phyloP scores from a whole-genome alignment of 2,797 vertebrate species.

The Poeciliopsis gracilis region DNA sequence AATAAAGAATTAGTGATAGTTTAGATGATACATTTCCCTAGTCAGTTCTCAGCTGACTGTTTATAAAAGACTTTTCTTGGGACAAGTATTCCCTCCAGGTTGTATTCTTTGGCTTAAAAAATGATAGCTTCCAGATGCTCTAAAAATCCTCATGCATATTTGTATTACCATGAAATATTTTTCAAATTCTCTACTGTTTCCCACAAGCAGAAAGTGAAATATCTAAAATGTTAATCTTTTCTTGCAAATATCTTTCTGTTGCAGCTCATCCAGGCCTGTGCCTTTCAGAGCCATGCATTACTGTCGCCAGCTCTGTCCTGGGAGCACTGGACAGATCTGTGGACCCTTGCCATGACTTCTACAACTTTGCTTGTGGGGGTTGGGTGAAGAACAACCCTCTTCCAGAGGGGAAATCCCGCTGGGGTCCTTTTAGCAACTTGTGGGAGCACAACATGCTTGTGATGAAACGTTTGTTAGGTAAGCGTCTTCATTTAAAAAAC shows the following conservation, averaged over 20 bases:
- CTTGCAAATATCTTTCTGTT: not conserved
- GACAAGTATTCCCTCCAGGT: conserved; percentile 36
- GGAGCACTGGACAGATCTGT: conserved; percentile 87
- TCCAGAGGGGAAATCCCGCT: conserved; percentile 94
- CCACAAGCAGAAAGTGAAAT: conserved; percentile 5
- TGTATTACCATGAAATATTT: conserved; percentile 40
- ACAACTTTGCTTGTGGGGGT: conserved; percentile 91
- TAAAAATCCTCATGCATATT: conserved; percentile 33
- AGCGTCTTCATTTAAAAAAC: conserved; percentile 25
- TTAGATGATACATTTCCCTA: not conserved
- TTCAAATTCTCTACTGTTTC: conserved; percentile 28
- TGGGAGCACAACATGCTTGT: conserved; percentile 97
- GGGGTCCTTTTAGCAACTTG: conserved; percentile 94
- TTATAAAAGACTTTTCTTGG: conserved; percentile 19
- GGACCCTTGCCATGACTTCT: conserved; percentile 96
- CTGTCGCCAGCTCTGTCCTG: conserved; percentile 87
- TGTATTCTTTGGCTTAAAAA: conserved; percentile 45
- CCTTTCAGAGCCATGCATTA: conserved; percentile 89
- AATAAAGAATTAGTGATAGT: not conserved
- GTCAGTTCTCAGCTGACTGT: conserved; percentile 14
- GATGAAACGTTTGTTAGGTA: conserved; percentile 95
- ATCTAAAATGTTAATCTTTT: conserved; percentile 3
- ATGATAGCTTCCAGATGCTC: conserved; percentile 64
- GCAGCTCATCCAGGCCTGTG: conserved; percentile 84
- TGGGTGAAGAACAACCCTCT: conserved; percentile 95